Base-by-base conservation (phyloP, 2,797 vertebrate genomes). In the Bufotes viridis region DNA sequence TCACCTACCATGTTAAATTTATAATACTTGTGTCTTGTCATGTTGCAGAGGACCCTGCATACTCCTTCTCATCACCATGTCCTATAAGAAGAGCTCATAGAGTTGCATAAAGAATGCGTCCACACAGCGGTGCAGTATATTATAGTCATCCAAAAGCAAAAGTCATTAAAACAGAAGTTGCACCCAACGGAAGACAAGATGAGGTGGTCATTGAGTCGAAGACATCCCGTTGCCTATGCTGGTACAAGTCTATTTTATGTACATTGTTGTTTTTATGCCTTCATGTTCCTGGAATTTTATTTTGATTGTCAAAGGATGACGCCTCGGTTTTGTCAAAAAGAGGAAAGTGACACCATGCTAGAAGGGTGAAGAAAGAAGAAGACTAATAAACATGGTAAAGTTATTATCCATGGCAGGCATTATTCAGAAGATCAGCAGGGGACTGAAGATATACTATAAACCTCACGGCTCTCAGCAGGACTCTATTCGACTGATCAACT, bases 371-470 rank as follows among this genome's bases (percentile, higher is more conserved):
- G 42, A 11, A 75, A 22, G 42, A 22, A 51, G 72, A 22, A 49
- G 20, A 51, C 18, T 51, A 75, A 75, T 51, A 53, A 5, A 76
- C 49, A 20, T 42, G 18, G 70, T 5, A 72, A 72, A 74, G 72
- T 49, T 17, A 10, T 75, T 78, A 78, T 55, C 13, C 15, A 13
- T 55, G 49, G 55, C 75, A 78, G 14, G 12, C 12, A 5, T 3
- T 22, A 75, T 78, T 22, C 75, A 78, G 51, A 55, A 55, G 49
- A n/a, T 78, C 75, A 15, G 49, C 75, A 7, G 75, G 75, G 53
- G 49, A 4, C 22, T 3, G 42, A 53, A n/a, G 14, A 42, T 42
- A 5, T 42, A 42, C 42, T 42, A 42, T 42, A 42, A 53, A 13
- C 49, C 20, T 75, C 72, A 51, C 42, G 18, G n/a, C 3, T 75